Percentiles rank a stretch among this genome's conserved stretches.
phyloP scores from a whole-genome alignment of 2,113 vertebrate genomes.

The Cepphus grylle region DNA sequence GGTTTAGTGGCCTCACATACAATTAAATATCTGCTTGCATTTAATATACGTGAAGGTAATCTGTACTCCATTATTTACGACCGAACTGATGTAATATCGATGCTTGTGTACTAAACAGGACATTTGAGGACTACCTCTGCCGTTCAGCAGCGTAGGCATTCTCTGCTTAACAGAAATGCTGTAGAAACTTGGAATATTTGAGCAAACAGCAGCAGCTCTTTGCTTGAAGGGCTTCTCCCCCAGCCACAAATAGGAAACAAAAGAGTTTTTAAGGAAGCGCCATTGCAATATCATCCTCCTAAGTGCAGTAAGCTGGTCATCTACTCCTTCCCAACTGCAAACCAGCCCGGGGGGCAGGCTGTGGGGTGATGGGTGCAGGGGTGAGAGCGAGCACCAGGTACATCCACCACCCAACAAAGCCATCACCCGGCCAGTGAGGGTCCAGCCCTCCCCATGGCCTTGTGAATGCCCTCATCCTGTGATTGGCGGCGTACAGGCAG shows the following conservation, averaged over 20 bases:
- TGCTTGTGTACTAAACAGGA: not conserved
- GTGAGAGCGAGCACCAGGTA: slow-evolving; percentile 8
- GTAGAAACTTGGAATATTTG: not conserved
- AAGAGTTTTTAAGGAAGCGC: not conserved
- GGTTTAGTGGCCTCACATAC: not conserved
- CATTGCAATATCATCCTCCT: not conserved
- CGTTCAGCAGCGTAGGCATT: not conserved
- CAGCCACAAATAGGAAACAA: not conserved
- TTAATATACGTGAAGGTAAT: not conserved
- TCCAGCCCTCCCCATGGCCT: slow-evolving; percentile 39
- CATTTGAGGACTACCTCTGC: not conserved
- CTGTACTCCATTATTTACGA: not conserved
- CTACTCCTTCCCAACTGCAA: not conserved
- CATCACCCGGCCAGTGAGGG: not conserved
- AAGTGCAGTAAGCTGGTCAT: not conserved
- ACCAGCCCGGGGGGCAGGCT: slow-evolving; percentile 15
- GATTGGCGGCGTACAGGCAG: slow-evolving; percentile 8
- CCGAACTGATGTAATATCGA: not conserved
- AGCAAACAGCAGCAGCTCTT: not conserved
- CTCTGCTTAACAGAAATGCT: not conserved
- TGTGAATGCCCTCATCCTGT: slow-evolving; percentile 40
- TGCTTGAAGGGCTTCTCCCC: too few relatives aligned
- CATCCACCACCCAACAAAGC: slow-evolving; percentile 65
- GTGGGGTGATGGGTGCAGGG: not conserved
- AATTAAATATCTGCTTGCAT: not conserved